Evolutionary conservation across 2,797 vertebrate species (phyloP).

Genomic region (Enteromius anoplus): DNA sequence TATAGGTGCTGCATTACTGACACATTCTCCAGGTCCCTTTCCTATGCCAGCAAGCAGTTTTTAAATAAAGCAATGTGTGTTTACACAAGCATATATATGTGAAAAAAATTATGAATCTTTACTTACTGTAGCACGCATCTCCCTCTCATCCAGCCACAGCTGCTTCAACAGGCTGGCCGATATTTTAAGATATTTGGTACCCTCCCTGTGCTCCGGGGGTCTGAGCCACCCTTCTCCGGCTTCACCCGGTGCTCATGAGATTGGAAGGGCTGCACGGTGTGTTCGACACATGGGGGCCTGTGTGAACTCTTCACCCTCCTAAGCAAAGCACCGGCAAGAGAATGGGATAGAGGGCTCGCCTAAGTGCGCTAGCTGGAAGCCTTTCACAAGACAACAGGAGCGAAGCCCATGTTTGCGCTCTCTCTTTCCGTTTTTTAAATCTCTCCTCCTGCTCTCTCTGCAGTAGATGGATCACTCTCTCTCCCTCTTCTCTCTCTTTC

Average conservation of each 20-base stretch:
- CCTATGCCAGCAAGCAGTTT: slow-evolving; percentile 27
- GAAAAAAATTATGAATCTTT: slow-evolving; percentile 38
- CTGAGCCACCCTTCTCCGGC: slow-evolving; percentile 70
- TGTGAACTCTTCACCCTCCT: slow-evolving; percentile 52
- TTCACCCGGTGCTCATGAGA: slow-evolving; percentile 71
- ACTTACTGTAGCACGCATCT: slow-evolving; percentile 94
- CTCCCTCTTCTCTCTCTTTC: slow-evolving; percentile 49
- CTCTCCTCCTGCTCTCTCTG: slow-evolving; percentile 55
- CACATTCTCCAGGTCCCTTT: slow-evolving; percentile 15
- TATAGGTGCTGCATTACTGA: background rate
- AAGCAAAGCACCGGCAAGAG: slow-evolving; percentile 25
- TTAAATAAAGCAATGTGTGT: background rate
- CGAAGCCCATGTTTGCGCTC: slow-evolving; percentile 67
- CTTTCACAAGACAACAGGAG: slow-evolving; percentile 68
- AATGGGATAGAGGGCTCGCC: slow-evolving; percentile 54
- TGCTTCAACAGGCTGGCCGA: slow-evolving; percentile 51
- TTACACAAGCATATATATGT: background rate
- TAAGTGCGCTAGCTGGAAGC: slow-evolving; percentile 59
- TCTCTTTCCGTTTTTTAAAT: slow-evolving; percentile 53
- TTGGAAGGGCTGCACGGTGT: slow-evolving; percentile 68
- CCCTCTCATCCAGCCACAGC: slow-evolving; percentile 48
- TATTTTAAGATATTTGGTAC: slow-evolving; percentile 31
- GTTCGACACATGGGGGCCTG: slow-evolving; percentile 51
- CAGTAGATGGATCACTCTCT: slow-evolving; percentile 56
- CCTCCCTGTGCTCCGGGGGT: slow-evolving; percentile 66